phyloP scores from a whole-genome alignment of 92 coral and sea anemone species.

The Parazoanthus atlanticus region DNA sequence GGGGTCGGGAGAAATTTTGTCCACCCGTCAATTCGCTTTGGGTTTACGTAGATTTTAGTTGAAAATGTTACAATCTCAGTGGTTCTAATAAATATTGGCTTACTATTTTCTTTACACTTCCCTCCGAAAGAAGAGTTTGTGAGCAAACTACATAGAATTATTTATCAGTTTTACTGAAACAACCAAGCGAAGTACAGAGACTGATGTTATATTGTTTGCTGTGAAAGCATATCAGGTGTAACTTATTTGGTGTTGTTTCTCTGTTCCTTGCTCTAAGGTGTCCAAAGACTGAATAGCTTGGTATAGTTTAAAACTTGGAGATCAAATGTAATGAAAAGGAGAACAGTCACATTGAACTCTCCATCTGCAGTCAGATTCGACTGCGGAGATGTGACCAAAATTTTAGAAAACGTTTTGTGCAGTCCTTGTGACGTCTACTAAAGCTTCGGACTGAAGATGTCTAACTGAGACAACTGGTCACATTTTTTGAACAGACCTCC shows the following conservation, averaged over 20 bases:
- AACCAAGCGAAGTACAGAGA: no score
- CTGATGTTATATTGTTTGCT: no score
- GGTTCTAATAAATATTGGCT: background rate
- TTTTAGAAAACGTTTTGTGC: background rate
- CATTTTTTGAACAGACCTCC: constrained; percentile 58
- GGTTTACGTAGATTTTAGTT: background rate
- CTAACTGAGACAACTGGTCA: background rate
- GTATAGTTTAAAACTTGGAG: no score
- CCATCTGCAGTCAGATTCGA: no score
- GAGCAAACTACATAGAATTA: no score
- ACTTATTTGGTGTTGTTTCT: background rate
- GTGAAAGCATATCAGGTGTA: no score
- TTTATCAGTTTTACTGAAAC: no score
- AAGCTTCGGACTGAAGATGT: background rate
- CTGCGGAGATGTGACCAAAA: no score
- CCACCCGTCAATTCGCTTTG: background rate
- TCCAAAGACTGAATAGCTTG: background rate
- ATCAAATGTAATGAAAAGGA: no score
- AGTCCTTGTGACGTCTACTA: background rate
- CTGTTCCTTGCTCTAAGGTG: background rate
- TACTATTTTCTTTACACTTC: background rate
- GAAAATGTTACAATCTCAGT: background rate
- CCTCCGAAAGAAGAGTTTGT: no score
- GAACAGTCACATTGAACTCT: no score
- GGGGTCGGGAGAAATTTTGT: background rate